phyloP scores from a whole-genome alignment of 1,140 invertebrate species.

The Apis laboriosa region DNA sequence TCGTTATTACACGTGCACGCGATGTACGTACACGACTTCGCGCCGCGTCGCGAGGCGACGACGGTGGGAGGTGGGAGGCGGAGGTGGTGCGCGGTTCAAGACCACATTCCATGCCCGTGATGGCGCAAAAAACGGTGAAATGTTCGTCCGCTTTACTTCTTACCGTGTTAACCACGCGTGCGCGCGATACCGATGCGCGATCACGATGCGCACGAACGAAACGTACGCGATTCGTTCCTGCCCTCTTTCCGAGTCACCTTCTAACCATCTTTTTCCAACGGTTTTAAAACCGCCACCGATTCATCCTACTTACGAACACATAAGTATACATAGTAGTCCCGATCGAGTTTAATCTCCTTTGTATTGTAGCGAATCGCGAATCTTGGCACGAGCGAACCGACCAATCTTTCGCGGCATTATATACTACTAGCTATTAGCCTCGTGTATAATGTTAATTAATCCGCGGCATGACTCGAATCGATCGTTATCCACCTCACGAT shows the following conservation, averaged over 20 bases:
- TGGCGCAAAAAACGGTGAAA: slow-evolving; percentile 59
- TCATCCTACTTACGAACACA: not conserved
- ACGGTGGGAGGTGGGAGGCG: no score
- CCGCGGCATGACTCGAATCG: slow-evolving; percentile 52
- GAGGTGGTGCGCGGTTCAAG: not conserved
- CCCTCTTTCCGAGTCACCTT: slow-evolving; percentile 14
- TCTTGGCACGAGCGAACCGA: no score
- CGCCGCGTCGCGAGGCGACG: no score
- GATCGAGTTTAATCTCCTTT: no score
- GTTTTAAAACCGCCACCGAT: not conserved
- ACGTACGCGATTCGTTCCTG: slow-evolving; percentile 10
- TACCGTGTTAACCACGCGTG: slow-evolving; percentile 39
- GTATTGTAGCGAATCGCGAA: no score
- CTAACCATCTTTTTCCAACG: not conserved
- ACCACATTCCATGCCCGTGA: slow-evolving; percentile 44
- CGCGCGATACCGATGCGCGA: slow-evolving; percentile 46
- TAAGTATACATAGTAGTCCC: no score
- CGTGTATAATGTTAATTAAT: slow-evolving; percentile 68
- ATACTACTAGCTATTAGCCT: not conserved
- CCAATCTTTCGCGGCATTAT: no score
- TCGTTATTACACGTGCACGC: slow-evolving; percentile 38
- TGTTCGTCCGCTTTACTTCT: slow-evolving; percentile 53
- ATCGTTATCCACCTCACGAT: slow-evolving; percentile 64
- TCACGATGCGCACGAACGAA: slow-evolving; percentile 32
- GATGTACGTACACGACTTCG: not conserved